These are phyloP conservation scores for Drosophila setosimentum DNA, from an alignment of 2,888 invertebrate genomes.

Conservation along the genomic window DNA sequence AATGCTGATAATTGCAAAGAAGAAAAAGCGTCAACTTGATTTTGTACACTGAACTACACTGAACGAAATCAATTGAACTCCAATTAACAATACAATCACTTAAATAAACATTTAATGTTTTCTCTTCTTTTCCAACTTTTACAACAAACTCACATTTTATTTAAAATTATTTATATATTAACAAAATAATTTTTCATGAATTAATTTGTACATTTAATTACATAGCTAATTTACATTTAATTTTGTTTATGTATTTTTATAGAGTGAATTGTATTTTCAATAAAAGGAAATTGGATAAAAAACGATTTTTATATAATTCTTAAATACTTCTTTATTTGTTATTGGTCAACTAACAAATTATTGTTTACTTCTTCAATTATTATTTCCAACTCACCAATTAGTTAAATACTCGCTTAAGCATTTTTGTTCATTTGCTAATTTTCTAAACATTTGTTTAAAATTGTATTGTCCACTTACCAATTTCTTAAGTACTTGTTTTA, in stretches of 20 bases:
- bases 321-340: not conserved
- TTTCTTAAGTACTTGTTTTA: not conserved
- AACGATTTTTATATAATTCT: not conserved
- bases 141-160: not conserved
- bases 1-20: conserved; percentile 77
- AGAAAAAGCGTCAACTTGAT: conserved; percentile 68
- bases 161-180: not conserved
- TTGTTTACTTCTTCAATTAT: not conserved
- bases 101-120: not conserved
- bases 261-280: too few relatives aligned
- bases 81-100: not conserved
- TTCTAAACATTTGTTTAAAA: not conserved
- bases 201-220: not conserved
- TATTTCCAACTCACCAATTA: not conserved
- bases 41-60: conserved; percentile 61
- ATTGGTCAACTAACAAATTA: not conserved
- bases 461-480: not conserved
- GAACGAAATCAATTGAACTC: conserved; percentile 9
- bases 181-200: not conserved
- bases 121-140: not conserved
- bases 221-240: not conserved
- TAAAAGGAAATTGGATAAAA: not conserved
- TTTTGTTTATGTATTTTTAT: not conserved
- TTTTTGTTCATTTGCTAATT: not conserved
- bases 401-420: not conserved